A percentile compares a stretch with the other conserved stretches of the same genome.
phyloP scores from a whole-genome alignment of 53 echinoderm and acorn worm genomes.

The Holothuria leucospilota region DNA sequence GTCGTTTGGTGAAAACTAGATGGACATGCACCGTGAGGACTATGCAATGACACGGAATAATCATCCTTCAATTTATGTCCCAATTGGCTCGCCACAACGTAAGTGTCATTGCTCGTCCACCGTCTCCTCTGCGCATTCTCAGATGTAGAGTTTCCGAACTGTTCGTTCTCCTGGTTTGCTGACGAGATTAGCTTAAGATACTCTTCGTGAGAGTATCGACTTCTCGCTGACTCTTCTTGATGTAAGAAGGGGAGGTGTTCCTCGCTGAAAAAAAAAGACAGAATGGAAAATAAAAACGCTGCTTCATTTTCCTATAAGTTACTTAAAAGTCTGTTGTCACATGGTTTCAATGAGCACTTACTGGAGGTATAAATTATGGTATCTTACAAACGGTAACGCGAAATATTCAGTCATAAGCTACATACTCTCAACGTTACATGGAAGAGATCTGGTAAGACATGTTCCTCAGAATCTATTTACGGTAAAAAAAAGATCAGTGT shows the following conservation, averaged over 20 bases:
- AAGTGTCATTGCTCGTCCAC: constrained; percentile 97
- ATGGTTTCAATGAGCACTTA: too few species aligned
- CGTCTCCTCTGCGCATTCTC: constrained; percentile 72
- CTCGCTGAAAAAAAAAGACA: constrained; percentile 59
- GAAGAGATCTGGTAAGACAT: too few species aligned
- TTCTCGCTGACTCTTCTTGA: constrained; percentile 81
- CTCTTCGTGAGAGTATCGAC: constrained; percentile 91
- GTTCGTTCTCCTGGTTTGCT: constrained; percentile 51
- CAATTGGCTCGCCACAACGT: constrained; percentile 90
- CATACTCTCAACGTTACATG: too few species aligned
- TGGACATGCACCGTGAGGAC: constrained; percentile 91
- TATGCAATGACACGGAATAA: constrained; percentile 90
- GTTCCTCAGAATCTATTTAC: too few species aligned
- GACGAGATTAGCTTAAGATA: constrained; percentile 77
- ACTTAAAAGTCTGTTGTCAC: background rate
- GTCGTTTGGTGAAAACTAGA: constrained; percentile 86
- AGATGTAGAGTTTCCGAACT: constrained; percentile 47
- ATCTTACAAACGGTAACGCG: too few species aligned
- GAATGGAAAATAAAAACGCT: constrained; percentile 10
- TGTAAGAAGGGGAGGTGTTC: constrained; percentile 80
- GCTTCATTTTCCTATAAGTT: too few species aligned
- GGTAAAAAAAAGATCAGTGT: too few species aligned
- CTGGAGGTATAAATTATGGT: too few species aligned
- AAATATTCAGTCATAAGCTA: too few species aligned
- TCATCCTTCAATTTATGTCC: constrained; percentile 89